Base-by-base conservation (phyloP, 1,140 invertebrate species). In the Adelges cooleyi region DNA sequence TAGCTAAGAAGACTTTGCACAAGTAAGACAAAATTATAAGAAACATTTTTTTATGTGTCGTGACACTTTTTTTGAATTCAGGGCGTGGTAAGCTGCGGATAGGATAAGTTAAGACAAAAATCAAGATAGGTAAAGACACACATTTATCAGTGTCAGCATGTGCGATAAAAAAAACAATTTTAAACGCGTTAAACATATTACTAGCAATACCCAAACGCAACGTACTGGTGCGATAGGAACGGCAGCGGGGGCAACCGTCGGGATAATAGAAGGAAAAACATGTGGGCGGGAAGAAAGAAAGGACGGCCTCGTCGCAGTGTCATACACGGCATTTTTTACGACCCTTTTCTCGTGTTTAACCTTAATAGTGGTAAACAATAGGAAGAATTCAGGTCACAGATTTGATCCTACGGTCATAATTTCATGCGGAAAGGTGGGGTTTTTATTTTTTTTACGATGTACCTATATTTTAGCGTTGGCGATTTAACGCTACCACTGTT, bases 71-170 rank as follows among this genome's bases (percentile, higher is more conserved):
- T 33, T 6, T 33, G 29, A 5, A 33, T 33, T 33, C 11, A 33
- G 11, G 29, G 29, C 29, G 29, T 33, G 11, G 11, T 33, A 33
- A 33, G 29, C 11, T 33, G 11, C 4, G 4, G 10, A 44, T 8
- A 17, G 40, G 5, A 8, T 8, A 8, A 44, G 10, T 44, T 25
- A n/a, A 23, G 54, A 46, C 22, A 59, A 59, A 59, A 59, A 59
- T 59, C 44, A 59, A 59, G 42, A n/a, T n/a, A 54, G 52, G 42
- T 56, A 25, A 56, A 42, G 22, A 40, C 46, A 59, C 11, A 6
- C 54, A 59, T 59, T 59, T 5, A 46, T 59, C 54, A 59, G 40
- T 59, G 54, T 59, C 54, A 59, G 40, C 18, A 29, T 23, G 36
- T 23, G 25, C 17, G 11, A 46, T 27, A n/a, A 59, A 29, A 59